phyloP scores from a whole-genome alignment of 1,140 invertebrate genomes.

The Whitmania pigra region DNA sequence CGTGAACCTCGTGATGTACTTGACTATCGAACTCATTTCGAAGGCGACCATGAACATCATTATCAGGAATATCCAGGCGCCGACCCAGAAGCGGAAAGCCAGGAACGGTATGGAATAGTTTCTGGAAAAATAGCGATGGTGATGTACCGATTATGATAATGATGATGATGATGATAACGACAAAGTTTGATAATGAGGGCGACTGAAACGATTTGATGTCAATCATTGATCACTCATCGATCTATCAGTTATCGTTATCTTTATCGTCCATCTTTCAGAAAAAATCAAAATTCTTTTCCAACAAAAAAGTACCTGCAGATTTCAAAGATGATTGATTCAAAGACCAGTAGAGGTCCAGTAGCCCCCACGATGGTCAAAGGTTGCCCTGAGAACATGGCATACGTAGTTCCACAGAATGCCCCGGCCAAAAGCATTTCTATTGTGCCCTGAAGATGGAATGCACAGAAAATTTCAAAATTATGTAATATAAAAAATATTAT shows the following conservation, averaged over 20 bases:
- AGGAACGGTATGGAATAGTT: conserved; percentile 70
- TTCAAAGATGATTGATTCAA: conserved; percentile 90
- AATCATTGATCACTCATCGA: background rate
- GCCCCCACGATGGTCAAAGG: conserved; percentile 43
- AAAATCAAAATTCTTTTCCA: too few relatives aligned
- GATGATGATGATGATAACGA: background rate
- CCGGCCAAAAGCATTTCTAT: conserved; percentile 50
- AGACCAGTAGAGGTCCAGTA: conserved; percentile 60
- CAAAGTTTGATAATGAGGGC: background rate
- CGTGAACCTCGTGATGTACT: conserved; percentile 95
- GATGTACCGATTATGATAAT: background rate
- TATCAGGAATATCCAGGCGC: conserved; percentile 81
- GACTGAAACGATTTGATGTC: background rate
- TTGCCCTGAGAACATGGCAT: conserved; percentile 43
- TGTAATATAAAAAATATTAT: background rate
- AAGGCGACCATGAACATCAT: conserved; percentile 77
- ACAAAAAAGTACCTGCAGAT: conserved; percentile 54
- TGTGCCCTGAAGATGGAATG: conserved; percentile 29
- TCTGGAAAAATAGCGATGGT: conserved; percentile 32
- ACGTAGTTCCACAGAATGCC: conserved; percentile 46
- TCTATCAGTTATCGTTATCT: too few relatives aligned
- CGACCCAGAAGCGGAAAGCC: conserved; percentile 82
- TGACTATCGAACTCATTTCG: conserved; percentile 84
- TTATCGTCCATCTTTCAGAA: too few relatives aligned
- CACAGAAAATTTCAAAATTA: background rate